phyloP scores from a whole-genome alignment of 1,140 invertebrate genomes.

The Tribolium castaneum region DNA sequence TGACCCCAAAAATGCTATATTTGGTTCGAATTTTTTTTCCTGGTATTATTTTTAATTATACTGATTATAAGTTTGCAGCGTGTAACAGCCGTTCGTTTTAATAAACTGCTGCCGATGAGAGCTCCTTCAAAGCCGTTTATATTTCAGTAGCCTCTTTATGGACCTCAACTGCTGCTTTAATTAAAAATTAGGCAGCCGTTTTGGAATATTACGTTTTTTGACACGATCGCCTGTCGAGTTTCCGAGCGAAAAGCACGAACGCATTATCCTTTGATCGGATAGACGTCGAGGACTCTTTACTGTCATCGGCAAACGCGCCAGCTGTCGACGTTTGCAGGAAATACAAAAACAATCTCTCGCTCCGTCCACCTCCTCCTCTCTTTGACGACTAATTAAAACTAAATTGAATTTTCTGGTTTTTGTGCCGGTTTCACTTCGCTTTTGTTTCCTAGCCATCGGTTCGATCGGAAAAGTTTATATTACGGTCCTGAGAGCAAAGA shows the following conservation, averaged over 20 bases:
- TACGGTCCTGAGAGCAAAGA: constrained; percentile 8
- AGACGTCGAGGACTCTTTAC: constrained; percentile 30
- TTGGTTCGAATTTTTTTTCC: too few species aligned
- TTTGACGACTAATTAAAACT: constrained; percentile 42
- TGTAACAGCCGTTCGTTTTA: too few species aligned
- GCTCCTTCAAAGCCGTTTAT: too few species aligned
- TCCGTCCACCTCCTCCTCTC: not conserved
- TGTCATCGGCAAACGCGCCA: constrained; percentile 29
- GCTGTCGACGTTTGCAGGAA: constrained; percentile 19
- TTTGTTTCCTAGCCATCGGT: constrained; percentile 3
- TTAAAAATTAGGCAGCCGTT: constrained; percentile 11
- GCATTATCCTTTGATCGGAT: constrained; percentile 32
- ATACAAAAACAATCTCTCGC: constrained; percentile 32
- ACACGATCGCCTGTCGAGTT: constrained; percentile 26
- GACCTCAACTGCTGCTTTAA: not conserved
- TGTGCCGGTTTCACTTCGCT: not conserved
- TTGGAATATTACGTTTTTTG: constrained; percentile 17
- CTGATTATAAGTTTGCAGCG: too few species aligned
- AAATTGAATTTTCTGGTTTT: constrained; percentile 44
- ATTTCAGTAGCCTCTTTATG: too few species aligned
- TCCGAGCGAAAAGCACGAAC: constrained; percentile 27
- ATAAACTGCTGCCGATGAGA: too few species aligned
- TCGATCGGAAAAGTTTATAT: not conserved
- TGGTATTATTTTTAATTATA: too few species aligned
- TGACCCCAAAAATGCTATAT: too few species aligned